Conservation (phyloP, 2,113 vertebrate genomes). For the Bambusicola thoracicus region DNA sequence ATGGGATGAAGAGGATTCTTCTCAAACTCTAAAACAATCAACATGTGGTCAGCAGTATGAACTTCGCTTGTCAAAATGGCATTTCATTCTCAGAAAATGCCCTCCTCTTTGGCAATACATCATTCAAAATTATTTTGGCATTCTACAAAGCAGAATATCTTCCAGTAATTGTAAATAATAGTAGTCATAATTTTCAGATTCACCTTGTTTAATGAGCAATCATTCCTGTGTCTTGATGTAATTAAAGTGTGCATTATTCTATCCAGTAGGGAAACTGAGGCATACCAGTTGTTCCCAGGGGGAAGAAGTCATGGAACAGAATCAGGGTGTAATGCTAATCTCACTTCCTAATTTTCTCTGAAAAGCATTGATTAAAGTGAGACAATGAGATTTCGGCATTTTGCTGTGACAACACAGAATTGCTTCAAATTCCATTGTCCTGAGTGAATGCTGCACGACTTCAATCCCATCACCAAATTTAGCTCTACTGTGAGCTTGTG, state of each 20-base stretch:
- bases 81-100: background rate
- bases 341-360: background rate
- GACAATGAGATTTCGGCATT: slow-evolving; percentile 60
- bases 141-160: background rate
- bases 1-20: background rate
- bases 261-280: slow-evolving; percentile 39
- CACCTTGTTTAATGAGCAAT: background rate
- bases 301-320: background rate
- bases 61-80: background rate
- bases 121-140: background rate
- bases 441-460: slow-evolving; percentile 47
- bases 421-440: slow-evolving; percentile 75
- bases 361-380: slow-evolving; percentile 63
- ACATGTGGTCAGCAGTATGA: background rate
- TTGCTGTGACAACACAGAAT: slow-evolving; percentile 66
- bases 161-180: background rate
- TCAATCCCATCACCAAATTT: slow-evolving; percentile 66
- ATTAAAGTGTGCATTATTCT: background rate
- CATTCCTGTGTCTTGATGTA: rapidly evolving
- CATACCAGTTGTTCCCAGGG: background rate
- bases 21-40: background rate
- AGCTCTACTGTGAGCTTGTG: slow-evolving; percentile 53
- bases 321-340: slow-evolving; percentile 1
- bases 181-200: background rate
- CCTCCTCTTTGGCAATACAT: background rate